These are phyloP conservation scores for Glomeris maerens DNA, from an alignment of 1,140 invertebrate genomes.

Conservation along the genomic window DNA sequence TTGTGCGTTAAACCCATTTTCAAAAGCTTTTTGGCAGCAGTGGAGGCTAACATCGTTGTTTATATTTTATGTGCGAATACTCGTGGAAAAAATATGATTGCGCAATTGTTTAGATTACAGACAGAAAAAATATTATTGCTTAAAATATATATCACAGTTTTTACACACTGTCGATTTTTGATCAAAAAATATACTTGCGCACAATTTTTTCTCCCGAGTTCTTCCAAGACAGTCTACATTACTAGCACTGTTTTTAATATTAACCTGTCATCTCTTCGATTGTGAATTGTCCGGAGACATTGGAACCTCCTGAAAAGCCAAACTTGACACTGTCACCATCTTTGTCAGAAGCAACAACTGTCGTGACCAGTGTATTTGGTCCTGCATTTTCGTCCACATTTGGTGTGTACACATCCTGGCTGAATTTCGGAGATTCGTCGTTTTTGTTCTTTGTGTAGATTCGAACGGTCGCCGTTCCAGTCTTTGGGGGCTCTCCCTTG, in stretches of 20 bases:
- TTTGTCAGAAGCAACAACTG: conserved; percentile 87
- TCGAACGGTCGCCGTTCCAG: conserved; percentile 76
- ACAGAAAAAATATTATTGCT: no score
- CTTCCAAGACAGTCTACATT: no score
- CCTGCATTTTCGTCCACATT: conserved; percentile 93
- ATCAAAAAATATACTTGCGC: no score
- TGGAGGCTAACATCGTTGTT: no score
- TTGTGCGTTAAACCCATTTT: no score
- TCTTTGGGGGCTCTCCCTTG: conserved; percentile 80
- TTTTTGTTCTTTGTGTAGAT: conserved; percentile 94
- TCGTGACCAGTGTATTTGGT: conserved; percentile 81
- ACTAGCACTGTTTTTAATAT: not conserved
- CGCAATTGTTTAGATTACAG: no score
- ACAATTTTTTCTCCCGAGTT: no score
- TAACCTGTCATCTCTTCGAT: conserved; percentile 79
- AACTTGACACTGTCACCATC: conserved; percentile 89
- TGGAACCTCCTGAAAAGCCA: conserved; percentile 80
- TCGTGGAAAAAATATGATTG: no score
- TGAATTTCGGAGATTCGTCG: conserved; percentile 90
- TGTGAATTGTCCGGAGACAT: conserved; percentile 77
- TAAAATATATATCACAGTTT: no score
- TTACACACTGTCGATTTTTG: no score
- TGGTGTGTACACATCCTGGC: conserved; percentile 87
- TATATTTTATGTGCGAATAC: no score
- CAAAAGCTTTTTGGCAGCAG: no score